Evolutionary conservation across 2,888 invertebrate species (phyloP).

Genomic region (Drosophila anceps): DNA sequence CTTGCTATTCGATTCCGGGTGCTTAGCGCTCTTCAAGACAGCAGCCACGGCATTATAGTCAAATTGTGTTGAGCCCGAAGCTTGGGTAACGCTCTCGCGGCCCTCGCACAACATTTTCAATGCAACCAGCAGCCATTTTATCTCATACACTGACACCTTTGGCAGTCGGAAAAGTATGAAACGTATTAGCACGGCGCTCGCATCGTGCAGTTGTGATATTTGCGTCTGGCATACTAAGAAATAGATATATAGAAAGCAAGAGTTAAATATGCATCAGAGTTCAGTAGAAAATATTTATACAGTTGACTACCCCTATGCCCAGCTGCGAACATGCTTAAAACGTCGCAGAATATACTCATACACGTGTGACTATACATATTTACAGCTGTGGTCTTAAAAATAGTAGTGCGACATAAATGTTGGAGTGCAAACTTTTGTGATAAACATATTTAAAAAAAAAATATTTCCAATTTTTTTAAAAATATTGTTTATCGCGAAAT

Average conservation of each 20-base stretch:
- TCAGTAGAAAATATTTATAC: background rate
- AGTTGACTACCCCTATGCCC: background rate
- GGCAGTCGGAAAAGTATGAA: constrained; percentile 87
- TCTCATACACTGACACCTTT: constrained; percentile 84
- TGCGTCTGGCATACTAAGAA: constrained; percentile 89
- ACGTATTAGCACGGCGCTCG: constrained; percentile 89
- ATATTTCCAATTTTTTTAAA: no score
- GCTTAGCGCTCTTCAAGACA: constrained; percentile 90
- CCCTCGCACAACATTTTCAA: constrained; percentile 90
- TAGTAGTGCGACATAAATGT: no score
- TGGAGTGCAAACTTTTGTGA: no score
- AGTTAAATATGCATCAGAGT: background rate
- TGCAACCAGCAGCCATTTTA: constrained; percentile 89
- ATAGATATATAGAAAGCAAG: constrained; percentile 19
- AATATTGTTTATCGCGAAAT: no score
- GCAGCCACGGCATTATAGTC: constrained; percentile 92
- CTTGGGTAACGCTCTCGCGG: constrained; percentile 45
- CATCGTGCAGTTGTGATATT: constrained; percentile 89
- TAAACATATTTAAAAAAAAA: no score
- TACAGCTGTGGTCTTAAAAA: no score
- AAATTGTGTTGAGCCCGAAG: constrained; percentile 83
- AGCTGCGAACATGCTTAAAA: background rate
- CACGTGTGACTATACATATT: no score
- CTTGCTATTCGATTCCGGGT: constrained; percentile 87
- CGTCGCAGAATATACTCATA: background rate